These are phyloP conservation scores for Sciurus niger DNA, from an alignment of 2,113 vertebrate species.

Conservation along the genomic window DNA sequence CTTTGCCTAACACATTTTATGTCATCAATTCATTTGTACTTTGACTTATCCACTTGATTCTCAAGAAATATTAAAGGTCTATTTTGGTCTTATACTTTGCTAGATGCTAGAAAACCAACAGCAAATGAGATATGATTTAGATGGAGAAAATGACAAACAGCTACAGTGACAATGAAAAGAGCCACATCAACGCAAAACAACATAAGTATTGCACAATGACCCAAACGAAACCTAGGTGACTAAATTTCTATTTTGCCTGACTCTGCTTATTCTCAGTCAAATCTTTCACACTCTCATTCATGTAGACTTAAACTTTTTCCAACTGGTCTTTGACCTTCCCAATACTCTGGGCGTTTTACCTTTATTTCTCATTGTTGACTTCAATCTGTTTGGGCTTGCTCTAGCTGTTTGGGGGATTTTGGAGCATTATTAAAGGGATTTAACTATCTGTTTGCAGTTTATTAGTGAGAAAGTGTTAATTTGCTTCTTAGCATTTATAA, in stretches of 20 bases:
- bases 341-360: background rate
- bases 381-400: conserved; percentile 51
- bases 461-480: conserved; percentile 81
- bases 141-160: background rate
- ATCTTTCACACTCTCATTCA: background rate
- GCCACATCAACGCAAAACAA: background rate
- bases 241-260: background rate
- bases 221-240: background rate
- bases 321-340: background rate
- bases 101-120: background rate
- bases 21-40: background rate
- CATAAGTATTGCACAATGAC: background rate
- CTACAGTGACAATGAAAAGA: background rate
- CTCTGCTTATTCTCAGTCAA: background rate
- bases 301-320: background rate
- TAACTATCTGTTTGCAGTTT: conserved; percentile 81
- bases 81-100: background rate
- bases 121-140: background rate
- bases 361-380: conserved; percentile 55
- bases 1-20: background rate
- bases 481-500: conserved; percentile 79
- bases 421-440: conserved; percentile 76
- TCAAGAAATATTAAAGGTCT: background rate
- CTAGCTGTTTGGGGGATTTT: conserved; percentile 67
- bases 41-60: background rate